These are phyloP conservation scores for Aphodius sticticus DNA, from an alignment of 2,888 invertebrate genomes.

Conservation along the genomic window DNA sequence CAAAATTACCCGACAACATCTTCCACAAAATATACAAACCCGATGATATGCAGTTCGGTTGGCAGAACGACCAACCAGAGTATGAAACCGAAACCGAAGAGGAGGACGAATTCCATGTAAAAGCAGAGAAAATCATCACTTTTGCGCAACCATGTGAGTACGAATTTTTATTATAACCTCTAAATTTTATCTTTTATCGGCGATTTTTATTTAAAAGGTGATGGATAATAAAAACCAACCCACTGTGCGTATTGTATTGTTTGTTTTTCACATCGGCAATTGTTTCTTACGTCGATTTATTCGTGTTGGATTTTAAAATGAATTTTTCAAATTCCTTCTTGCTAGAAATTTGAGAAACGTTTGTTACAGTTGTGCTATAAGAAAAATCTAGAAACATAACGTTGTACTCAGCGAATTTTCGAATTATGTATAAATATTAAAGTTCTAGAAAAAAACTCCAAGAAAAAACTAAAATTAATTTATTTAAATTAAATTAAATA, in stretches of 20 bases:
- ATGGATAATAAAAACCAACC: not conserved
- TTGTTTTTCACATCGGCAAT: not conserved
- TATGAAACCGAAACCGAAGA: constrained; percentile 63
- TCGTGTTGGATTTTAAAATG: not conserved
- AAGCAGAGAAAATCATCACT: constrained; percentile 72
- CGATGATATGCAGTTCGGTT: constrained; percentile 51
- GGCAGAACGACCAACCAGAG: constrained; percentile 59
- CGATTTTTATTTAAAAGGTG: not conserved
- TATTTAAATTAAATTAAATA: not conserved
- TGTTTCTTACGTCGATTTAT: not conserved
- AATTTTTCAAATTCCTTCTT: not conserved
- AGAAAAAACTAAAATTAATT: not conserved
- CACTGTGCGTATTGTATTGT: not conserved
- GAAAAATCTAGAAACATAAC: no score
- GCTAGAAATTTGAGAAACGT: no score
- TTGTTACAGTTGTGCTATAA: no score
- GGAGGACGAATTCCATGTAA: constrained; percentile 73
- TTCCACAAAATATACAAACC: constrained; percentile 48
- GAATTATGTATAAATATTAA: no score
- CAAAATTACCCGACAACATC: constrained; percentile 63
- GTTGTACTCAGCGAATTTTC: no score
- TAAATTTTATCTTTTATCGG: not conserved
- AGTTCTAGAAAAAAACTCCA: no score
- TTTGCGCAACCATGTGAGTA: constrained; percentile 68
- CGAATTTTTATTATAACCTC: constrained; percentile 18